These are phyloP conservation scores for Parasteatoda lunata DNA, from an alignment of 2,888 invertebrate species.

Conservation along the genomic window DNA sequence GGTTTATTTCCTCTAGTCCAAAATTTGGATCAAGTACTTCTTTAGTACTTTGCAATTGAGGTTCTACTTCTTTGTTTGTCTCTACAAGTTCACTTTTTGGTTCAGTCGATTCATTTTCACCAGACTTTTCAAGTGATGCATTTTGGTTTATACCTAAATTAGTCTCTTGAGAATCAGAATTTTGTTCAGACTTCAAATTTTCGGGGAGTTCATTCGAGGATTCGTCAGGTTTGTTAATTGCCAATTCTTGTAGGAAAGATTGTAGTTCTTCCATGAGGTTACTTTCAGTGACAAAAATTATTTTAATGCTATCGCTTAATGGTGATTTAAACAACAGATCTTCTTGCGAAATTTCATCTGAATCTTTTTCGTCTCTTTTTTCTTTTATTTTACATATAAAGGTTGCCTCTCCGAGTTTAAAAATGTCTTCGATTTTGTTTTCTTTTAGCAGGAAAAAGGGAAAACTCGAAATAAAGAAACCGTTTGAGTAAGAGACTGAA, in stretches of 20 bases:
- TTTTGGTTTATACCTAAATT: neutral
- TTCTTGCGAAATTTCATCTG: slow-evolving; percentile 8
- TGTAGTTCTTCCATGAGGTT: slow-evolving; percentile 44
- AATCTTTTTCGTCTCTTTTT: slow-evolving; percentile 25
- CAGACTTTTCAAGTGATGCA: neutral
- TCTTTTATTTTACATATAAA: slow-evolving; percentile 54
- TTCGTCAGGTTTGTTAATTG: slow-evolving; percentile 4
- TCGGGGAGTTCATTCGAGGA: neutral
- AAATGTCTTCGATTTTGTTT: slow-evolving; percentile 21
- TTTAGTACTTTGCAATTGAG: neutral
- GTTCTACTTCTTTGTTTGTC: neutral
- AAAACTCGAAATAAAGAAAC: slow-evolving; percentile 53
- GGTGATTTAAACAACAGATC: slow-evolving; percentile 32
- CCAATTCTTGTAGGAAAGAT: slow-evolving; percentile 22
- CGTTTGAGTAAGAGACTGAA: slow-evolving; percentile 52
- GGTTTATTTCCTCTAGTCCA: neutral
- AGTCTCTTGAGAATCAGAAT: neutral
- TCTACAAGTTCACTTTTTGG: neutral
- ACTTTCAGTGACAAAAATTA: slow-evolving; percentile 51
- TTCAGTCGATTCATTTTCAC: neutral
- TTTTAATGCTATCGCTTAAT: slow-evolving; percentile 38
- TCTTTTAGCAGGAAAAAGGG: slow-evolving; percentile 39
- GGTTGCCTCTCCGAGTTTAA: slow-evolving; percentile 38
- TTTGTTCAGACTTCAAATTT: neutral
- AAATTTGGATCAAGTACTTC: neutral